These are phyloP conservation scores for Tenthredo distinguenda DNA, from an alignment of 2,888 invertebrate genomes.

Conservation along the genomic window DNA sequence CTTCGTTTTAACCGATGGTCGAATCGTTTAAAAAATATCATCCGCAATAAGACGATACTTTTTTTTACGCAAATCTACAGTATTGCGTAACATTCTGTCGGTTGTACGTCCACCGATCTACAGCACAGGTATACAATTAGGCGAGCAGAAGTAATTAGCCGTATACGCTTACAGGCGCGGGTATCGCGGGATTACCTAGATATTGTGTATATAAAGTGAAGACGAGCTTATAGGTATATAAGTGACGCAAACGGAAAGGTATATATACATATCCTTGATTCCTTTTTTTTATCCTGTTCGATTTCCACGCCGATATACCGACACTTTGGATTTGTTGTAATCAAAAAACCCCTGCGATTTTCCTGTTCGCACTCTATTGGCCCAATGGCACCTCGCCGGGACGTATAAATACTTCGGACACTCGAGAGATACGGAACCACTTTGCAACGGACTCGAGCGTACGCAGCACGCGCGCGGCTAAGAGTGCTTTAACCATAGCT, in stretches of 20 bases:
- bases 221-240: not conserved
- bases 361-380: constrained; percentile 1
- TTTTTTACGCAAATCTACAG: not conserved
- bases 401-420: constrained; percentile 71
- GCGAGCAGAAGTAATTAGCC: not conserved
- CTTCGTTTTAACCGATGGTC: not conserved
- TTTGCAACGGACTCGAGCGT: constrained; percentile 13
- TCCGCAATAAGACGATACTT: not conserved
- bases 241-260: not conserved
- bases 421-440: constrained; percentile 57
- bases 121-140: not conserved
- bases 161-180: not conserved
- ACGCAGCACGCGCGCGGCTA: not conserved
- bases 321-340: constrained; percentile 29
- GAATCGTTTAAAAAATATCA: not conserved
- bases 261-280: not conserved
- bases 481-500: not conserved
- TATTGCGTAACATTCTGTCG: not conserved
- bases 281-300: not conserved
- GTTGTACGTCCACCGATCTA: not conserved
- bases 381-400: not conserved
- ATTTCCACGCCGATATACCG: not conserved
- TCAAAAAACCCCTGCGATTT: constrained; percentile 45
- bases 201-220: not conserved
- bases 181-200: not conserved